Evolutionary conservation across 2,113 vertebrate species (phyloP).

Genomic region (Acrocephalus arundinaceus): DNA sequence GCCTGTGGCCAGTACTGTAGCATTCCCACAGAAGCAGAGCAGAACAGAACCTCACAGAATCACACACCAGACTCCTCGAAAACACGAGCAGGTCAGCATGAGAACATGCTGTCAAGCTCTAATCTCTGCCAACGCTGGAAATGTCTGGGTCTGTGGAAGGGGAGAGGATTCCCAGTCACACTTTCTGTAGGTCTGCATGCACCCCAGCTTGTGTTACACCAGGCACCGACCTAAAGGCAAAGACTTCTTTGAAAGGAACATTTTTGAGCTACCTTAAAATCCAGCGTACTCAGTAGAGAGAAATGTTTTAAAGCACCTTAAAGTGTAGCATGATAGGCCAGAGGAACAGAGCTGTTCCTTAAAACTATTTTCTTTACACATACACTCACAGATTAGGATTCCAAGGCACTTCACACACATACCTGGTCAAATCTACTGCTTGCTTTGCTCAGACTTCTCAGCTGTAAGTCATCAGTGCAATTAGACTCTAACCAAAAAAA

Average conservation of each 20-base stretch:
- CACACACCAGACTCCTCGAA: conserved; percentile 27
- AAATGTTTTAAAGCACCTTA: background rate
- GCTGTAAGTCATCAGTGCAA: background rate
- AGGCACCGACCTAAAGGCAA: background rate
- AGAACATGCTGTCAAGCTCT: background rate
- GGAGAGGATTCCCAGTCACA: background rate
- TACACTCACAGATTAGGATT: background rate
- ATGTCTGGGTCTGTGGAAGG: background rate
- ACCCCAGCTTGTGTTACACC: background rate
- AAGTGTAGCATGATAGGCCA: background rate
- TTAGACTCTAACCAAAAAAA: background rate
- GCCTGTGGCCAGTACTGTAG: background rate
- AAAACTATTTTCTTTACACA: background rate
- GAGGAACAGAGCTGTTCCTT: background rate
- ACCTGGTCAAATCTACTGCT: background rate
- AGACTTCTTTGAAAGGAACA: background rate
- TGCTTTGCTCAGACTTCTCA: background rate
- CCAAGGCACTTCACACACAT: background rate
- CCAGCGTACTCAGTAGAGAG: background rate
- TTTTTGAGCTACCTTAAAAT: background rate
- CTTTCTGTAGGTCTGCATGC: accelerated
- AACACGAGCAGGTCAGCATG: conserved; percentile 8
- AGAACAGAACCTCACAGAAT: background rate
- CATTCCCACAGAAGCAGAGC: conserved; percentile 19
- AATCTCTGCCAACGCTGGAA: background rate